A percentile compares a stretch with the other conserved stretches of the same genome.
Conservation (phyloP, 1,140 invertebrate species). For the Aphelenchoides avenae region DNA sequence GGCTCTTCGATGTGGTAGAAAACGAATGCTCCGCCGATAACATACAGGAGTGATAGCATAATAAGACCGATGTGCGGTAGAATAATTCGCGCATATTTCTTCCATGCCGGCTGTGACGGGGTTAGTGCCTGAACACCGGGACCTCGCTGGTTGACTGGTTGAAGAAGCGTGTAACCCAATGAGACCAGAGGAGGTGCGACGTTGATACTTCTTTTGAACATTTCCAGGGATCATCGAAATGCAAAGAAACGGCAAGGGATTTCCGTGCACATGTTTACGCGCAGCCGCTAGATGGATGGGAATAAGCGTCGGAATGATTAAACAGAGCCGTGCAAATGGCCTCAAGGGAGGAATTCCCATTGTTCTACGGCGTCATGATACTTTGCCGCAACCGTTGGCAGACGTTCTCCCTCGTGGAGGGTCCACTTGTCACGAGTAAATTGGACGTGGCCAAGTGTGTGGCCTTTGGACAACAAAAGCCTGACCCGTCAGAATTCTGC, state of each 20-base stretch:
- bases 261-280: no score
- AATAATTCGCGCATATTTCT: conserved; percentile 44
- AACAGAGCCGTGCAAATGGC: no score
- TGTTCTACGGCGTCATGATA: neutral
- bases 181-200: neutral
- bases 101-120: conserved; percentile 39
- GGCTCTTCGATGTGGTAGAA: conserved; percentile 38
- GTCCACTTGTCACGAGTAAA: neutral
- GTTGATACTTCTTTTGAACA: neutral
- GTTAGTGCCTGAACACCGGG: conserved; percentile 18
- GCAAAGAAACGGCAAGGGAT: no score
- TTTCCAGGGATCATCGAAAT: neutral
- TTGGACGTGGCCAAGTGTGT: neutral
- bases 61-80: conserved; percentile 46
- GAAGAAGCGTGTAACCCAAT: no score
- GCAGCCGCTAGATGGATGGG: no score
- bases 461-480: neutral
- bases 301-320: no score
- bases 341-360: no score
- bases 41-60: conserved; percentile 37
- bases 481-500: neutral
- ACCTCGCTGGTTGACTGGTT: no score
- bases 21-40: conserved; percentile 47
- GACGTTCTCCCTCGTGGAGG: conserved; percentile 8
- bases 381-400: conserved; percentile 4